Evolutionary conservation across 2,888 invertebrate species (phyloP), one percentile per base, ranked within the genome.

Genomic region (Agrochola macilenta): DNA sequence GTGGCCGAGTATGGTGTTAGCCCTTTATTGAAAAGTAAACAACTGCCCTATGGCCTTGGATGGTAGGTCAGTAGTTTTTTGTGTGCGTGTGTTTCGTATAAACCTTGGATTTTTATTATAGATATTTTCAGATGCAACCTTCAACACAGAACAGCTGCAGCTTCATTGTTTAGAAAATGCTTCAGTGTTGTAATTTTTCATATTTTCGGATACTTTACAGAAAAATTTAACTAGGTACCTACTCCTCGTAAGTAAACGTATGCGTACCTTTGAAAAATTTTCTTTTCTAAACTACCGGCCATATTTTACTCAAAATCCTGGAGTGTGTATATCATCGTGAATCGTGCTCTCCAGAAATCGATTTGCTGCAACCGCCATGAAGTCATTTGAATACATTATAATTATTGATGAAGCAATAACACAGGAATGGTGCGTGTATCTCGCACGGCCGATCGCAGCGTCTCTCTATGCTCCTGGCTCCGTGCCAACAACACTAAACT

Each of bases 331-430:
- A 14, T 17, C 30, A 23, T 23, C 4, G 23, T 20, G 52, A 52
- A 52, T 52, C 23, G 7, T 49, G 17, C 9, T 23, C 63, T 76
- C 35, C 23, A 39, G 58, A 46, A 60, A 35, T 30, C 35, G 58
- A 46, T 69, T 77, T 35, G 17, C 57, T 23, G 35, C 35, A 65
- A 65, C 20, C 43, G 71, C 23, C 49, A 61, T 82, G 61, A 66
- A 52, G 64, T 64, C 43, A 76, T 69, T 57, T 35, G 30, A 72
- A 76, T 69, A 68, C 20, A 77, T 68, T 57, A 49, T 63, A 72
- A 84, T 72, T 82, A 84, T 72, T 82, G 85, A 73, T 85, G 73
- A 73, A 83, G 70, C 49, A 73, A 82, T 77, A 82, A 70, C 69
- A 63, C 60, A 66, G 49, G 83, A 83, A 78, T 72, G 74, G 69